Base-by-base conservation (phyloP, 1,140 invertebrate species). In the Mactra quadrangularis region DNA sequence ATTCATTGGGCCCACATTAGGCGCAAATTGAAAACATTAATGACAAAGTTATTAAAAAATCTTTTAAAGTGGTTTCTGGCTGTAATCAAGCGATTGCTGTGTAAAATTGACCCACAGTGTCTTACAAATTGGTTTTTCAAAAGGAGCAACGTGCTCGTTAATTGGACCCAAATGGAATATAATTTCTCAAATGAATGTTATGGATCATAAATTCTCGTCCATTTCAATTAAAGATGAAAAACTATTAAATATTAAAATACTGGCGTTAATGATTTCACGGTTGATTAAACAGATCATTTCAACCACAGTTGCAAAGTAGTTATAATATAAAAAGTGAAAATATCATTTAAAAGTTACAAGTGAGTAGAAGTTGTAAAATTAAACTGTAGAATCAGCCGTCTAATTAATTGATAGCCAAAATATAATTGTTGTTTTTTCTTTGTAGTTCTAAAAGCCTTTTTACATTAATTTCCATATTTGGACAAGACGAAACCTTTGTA, bases 11-110 rank as follows among this genome's bases (percentile, higher is more conserved):
- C 47, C 17, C 50, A 55, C 52, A 72, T 72, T 72, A 55, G 70
- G 45, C 27, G 70, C n/a, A 72, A 72, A 72, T 72, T 72, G 70
- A 72, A 72, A 47, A 57, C n/a, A 72, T 72, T 72, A 55, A 72
- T 72, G 53, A 47, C 70, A 7, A 22, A 22, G 19, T 31, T 35
- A 72, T 72, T 22, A 29, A 33, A 25, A 27, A 41, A 35, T 17
- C 19, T 55, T 72, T 33, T 25, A 72, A 55, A 31, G 25, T 57
- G 4, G 50, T 55, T 55, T 45, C 35, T 6, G 38, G 38, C 38
- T 41, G 6, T 15, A 22, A 35, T 38, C 70, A 72, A 72, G 7
- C 7, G 13, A 15, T 33, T 4, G 9, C n/a, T 52, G 52, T 50
- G 70, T 45, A 47, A 72, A 55, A 55, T 57, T 55, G 70, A 50